Percentiles rank a stretch among this genome's conserved stretches.
Conservation (phyloP, 2,113 vertebrate genomes). For the Stigmatopora argus region DNA sequence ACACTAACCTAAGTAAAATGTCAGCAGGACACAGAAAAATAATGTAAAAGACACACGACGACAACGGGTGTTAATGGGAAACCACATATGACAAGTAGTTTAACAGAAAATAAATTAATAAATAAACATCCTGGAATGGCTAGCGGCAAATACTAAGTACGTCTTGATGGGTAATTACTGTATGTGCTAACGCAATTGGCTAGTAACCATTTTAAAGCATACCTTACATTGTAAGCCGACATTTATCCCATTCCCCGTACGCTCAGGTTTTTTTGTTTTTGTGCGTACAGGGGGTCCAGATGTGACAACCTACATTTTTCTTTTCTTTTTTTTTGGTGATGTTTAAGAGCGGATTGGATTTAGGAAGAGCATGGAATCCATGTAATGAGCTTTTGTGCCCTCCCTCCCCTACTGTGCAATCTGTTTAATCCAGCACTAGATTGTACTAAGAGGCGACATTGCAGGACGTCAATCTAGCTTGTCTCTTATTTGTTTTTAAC, state of each 20-base stretch:
- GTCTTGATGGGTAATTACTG: too few species aligned
- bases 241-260: background rate
- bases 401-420: slow-evolving; percentile 51
- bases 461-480: slow-evolving; percentile 47
- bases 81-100: too few species aligned
- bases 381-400: slow-evolving; percentile 54
- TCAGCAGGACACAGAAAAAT: too few species aligned
- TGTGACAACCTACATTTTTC: slow-evolving; percentile 26
- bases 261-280: background rate
- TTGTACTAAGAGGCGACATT: slow-evolving; percentile 40
- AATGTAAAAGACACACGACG: too few species aligned
- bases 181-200: too few species aligned
- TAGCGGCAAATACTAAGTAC: too few species aligned
- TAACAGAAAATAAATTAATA: too few species aligned
- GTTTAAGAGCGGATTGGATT: slow-evolving; percentile 41
- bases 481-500: slow-evolving; percentile 36
- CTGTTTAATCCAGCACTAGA: slow-evolving; percentile 61
- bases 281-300: slow-evolving; percentile 16
- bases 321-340: slow-evolving; percentile 39
- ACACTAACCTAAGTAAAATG: too few species aligned
- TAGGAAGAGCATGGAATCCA: slow-evolving; percentile 22
- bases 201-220: too few species aligned
- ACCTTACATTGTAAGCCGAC: too few species aligned
- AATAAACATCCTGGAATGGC: too few species aligned
- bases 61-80: too few species aligned